Evolutionary conservation across 2,888 invertebrate genomes (phyloP), one percentile per base, ranked within the genome.

Genomic region (Thecocarcelia acutangulata): DNA sequence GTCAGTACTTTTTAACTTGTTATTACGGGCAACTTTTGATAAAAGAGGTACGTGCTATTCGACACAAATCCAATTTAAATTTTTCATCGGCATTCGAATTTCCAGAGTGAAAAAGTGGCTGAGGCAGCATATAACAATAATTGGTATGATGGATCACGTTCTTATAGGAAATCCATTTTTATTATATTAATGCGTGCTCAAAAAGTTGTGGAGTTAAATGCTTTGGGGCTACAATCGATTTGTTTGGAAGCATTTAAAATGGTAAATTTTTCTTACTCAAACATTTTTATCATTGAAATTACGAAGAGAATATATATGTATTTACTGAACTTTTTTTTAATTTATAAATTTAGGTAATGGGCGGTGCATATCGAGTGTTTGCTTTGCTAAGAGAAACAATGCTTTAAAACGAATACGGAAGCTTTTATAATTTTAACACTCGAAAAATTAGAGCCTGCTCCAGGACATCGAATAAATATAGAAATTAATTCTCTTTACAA

Each of bases 121-220:
- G 63, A 83, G 15, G 85, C 86, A 13, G 85, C 86, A 0, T 88
- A 86, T 42, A 86, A 81, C 4, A 86, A 87, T 66, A 69, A 85
- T 17, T 89, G 88, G 87, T 84, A 86, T 11, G 83, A 86, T 58
- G 88, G 86, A 0, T 84, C 85, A 0, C 24, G 64, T 24, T 78
- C 83, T 0, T 89, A 88, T 72, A 87, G 86, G 46, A 87, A 85
- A 63, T 83, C 84, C 1, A 54, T 89, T 5, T 64, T 86, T 0
- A 84, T 86, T 28, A 83, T 88, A 3, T 85, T 87, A n/a, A 80
- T 84, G 5, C 85, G 87, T 2, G 81, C 87, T 0, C 88, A 88
- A 63, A 85, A 84, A 63, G 84, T 85, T 1, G 83, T 85, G 0
- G 80, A 83, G 24, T 56, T 87, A 1, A 86, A 77, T 40, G 88